phyloP scores from a whole-genome alignment of 2,797 vertebrate species.

The Sebastes reedi region DNA sequence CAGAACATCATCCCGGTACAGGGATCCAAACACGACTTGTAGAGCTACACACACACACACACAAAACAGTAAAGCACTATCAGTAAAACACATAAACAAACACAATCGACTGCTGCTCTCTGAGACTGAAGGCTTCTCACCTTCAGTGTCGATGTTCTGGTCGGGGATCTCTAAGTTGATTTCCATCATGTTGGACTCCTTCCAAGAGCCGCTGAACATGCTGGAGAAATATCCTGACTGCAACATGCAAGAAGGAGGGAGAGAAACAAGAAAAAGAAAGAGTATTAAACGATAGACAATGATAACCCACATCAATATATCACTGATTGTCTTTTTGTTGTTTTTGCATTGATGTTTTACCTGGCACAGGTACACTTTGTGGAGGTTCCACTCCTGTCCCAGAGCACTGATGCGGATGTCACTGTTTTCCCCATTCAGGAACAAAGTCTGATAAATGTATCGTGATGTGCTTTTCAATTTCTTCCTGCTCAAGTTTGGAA shows the following conservation, averaged over 20 bases:
- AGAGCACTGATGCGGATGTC: slow-evolving; percentile 95
- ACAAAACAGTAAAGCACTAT: neutral
- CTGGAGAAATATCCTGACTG: slow-evolving; percentile 99
- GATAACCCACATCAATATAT: neutral
- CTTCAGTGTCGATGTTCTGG: slow-evolving; percentile 96
- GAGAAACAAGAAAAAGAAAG: neutral
- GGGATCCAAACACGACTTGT: slow-evolving; percentile 96
- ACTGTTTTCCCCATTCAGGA: slow-evolving; percentile 97
- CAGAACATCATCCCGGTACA: slow-evolving; percentile 96
- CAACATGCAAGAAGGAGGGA: neutral
- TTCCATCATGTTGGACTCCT: slow-evolving; percentile 94
- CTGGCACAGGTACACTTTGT: slow-evolving; percentile 98
- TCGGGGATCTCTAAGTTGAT: slow-evolving; percentile 98
- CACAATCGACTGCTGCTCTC: neutral
- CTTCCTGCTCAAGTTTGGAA: slow-evolving; percentile 82
- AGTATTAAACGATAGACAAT: neutral
- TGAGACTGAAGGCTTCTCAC: slow-evolving; percentile 73
- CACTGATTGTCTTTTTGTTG: neutral
- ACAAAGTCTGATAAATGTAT: slow-evolving; percentile 98
- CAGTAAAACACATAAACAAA: neutral
- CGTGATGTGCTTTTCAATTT: slow-evolving; percentile 96
- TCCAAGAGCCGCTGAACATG: slow-evolving; percentile 99
- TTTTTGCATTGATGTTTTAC: slow-evolving; percentile 68
- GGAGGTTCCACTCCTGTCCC: slow-evolving; percentile 96
- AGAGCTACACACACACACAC: slow-evolving; percentile 81